phyloP scores from a whole-genome alignment of 37 sponge, comb jelly and placozoan genomes.

The Cliona cf. orientalis region DNA sequence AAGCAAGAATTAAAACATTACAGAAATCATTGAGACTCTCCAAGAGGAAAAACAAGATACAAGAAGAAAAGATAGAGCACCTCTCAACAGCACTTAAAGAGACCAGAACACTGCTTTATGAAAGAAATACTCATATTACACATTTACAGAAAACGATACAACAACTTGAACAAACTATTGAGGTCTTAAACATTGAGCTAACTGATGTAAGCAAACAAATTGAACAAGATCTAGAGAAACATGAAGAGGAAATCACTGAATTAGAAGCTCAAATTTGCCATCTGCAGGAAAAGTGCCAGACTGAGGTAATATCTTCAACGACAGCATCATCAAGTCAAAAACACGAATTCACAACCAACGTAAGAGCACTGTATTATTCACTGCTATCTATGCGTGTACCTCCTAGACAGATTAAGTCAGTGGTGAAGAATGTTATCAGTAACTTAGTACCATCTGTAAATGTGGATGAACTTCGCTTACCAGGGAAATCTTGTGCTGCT shows the following conservation, averaged over 20 bases:
- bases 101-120: neutral
- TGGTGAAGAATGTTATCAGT: slow-evolving; percentile 5
- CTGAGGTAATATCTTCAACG: neutral
- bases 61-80: neutral
- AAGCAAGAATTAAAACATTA: neutral
- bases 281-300: neutral
- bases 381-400: slow-evolving; percentile 24
- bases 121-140: neutral
- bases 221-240: neutral
- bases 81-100: neutral
- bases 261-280: neutral
- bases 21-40: neutral
- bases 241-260: neutral
- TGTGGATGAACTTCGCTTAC: neutral
- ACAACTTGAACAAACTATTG: neutral
- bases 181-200: neutral
- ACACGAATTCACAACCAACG: neutral
- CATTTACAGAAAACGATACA: neutral
- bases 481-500: slow-evolving; percentile 5
- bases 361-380: slow-evolving; percentile 19
- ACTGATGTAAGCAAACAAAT: neutral
- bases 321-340: neutral
- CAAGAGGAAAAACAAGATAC: neutral
- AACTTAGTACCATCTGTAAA: slow-evolving; percentile 7
- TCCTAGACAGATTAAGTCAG: neutral